Evolutionary conservation across 2,888 invertebrate genomes (phyloP), one percentile per base, ranked within the genome.

Genomic region (Brachylomia viminalis): DNA sequence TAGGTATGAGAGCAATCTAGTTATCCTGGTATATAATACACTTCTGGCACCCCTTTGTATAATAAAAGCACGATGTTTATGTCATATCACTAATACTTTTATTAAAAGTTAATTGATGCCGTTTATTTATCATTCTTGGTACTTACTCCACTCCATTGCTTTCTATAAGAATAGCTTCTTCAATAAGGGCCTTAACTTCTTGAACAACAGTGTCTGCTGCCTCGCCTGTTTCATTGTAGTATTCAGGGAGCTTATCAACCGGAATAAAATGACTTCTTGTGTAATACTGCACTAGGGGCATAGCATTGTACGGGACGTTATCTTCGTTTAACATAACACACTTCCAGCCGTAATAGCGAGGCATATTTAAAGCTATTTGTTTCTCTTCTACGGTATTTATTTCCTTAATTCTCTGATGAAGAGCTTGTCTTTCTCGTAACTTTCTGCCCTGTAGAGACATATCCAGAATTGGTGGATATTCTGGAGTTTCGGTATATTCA

Each of bases 361-460:
- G 98, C 97, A 98, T 98, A 92, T 98, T 98, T 42, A 98, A 90
- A 87, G 98, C 98, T 71, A 98, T 97, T 87, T 98, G 97, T 91
- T 99, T 99, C 92, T 98, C 98, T 94, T 99, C 99, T 0, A 98
- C 97, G 0, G 98, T 98, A 75, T 97, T 97, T 20, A 98, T 89
- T 1, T 96, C 92, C 91, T 97, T 97, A 23, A 98, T 97, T 90
- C 97, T 96, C 27, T 97, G 95, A 88, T 97, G 95, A 92, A 97
- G 94, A 3, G 90, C 85, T 82, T 97, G 91, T 0, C 95, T 93
- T 75, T 95, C 91, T 62, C 97, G 96, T 87, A 94, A 92, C 77
- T 95, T 94, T 77, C 90, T 95, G 13, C 96, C 97, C 87, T 95
- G 91, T 20, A 90, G 92, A 0, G 97, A 97, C 13, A 95, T 80